Percentiles rank a stretch among this genome's conserved stretches.
These are phyloP conservation scores for Apteryx owenii DNA, from an alignment of 2,113 vertebrate species.

Conservation along the genomic window DNA sequence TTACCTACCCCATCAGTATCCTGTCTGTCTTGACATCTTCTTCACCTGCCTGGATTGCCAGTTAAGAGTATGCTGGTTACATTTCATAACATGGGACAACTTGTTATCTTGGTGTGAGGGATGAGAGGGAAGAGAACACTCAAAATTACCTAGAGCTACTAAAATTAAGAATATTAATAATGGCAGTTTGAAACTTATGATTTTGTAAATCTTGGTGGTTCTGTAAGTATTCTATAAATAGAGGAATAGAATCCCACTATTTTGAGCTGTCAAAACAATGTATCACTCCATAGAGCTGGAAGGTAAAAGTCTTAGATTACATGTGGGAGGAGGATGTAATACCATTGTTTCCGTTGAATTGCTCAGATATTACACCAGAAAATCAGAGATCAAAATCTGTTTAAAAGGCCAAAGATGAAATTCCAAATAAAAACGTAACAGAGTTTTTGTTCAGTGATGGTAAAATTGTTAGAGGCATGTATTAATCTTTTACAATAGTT, in stretches of 20 bases:
- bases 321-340: neutral
- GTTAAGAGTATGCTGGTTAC: neutral
- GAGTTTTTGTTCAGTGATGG: neutral
- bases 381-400: neutral
- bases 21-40: neutral
- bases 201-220: neutral
- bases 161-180: neutral
- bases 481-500: neutral
- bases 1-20: neutral
- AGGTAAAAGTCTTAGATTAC: neutral
- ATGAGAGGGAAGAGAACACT: neutral
- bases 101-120: neutral
- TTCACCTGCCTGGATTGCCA: accelerated
- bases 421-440: neutral
- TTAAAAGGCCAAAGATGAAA: neutral
- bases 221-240: neutral
- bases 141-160: neutral
- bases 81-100: neutral
- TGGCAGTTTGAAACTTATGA: neutral
- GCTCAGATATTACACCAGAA: neutral
- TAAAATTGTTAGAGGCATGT: neutral
- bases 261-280: neutral
- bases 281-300: accelerated
- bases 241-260: neutral
- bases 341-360: neutral